Evolutionary conservation across 2,797 vertebrate genomes (phyloP), one percentile per base, ranked within the genome.

Genomic region (Sebastes steindachneri): DNA sequence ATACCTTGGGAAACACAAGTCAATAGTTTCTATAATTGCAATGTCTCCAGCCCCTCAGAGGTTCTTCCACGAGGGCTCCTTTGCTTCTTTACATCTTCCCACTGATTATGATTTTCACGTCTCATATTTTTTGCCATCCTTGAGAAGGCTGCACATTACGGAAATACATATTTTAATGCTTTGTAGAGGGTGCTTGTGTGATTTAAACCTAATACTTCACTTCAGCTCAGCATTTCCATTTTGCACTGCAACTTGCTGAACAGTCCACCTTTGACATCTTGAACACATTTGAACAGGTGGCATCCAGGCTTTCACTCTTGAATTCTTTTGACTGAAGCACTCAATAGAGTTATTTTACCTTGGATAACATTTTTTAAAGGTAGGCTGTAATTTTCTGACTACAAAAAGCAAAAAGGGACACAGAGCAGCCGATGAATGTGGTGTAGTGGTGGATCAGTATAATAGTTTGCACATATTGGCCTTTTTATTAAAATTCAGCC

Each of bases 1-100:
- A 96, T 95, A 95, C 94, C 95, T 95, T 88, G 91, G 90, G 94
- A 96, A 94, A 95, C 93, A 95, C 94, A 94, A 96, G 96, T 96
- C 95, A 96, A 96, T 96, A 96, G 94, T 94, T 94, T 93, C 94
- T 95, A 96, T 96, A 96, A 96, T 96, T 96, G 95, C 93, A 94
- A 92, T 91, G 93, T 95, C 94, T 94, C 90, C 89, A 89, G 87
- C 82, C 87, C 92, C 88, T 91, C 62, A 33, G 86, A 90, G 89
- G 75, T 89, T 93, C 87, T 84, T 93, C 85, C 80, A 87, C 55
- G 66, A 83, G 75, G 67, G 79, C 76, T 79, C 78, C 84, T 87
- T 84, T 69, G 60, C 82, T 58, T 77, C 71, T 86, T 85, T 89
- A 79, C 81, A 88, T 88, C 81, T 83, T 90, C 57, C 64, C 63